Evolutionary conservation across 2,888 invertebrate genomes (phyloP).

Genomic region (Ferrisia virgata): DNA sequence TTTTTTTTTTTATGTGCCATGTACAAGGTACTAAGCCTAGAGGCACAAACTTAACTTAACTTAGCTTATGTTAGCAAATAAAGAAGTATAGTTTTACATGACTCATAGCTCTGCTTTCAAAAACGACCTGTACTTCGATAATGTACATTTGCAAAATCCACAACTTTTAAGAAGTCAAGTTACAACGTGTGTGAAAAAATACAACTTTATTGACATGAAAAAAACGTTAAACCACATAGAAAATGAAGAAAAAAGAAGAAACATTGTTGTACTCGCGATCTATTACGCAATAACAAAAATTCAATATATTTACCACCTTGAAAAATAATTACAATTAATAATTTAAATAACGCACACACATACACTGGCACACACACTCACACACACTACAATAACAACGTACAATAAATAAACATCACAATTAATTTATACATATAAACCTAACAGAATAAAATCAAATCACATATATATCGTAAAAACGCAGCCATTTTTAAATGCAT

Average conservation of each 20-base stretch:
- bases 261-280: neutral
- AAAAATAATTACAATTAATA: neutral
- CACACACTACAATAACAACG: neutral
- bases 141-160: too few species aligned
- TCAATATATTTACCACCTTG: neutral
- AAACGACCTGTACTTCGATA: too few species aligned
- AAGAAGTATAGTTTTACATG: too few species aligned
- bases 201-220: slow-evolving; percentile 32
- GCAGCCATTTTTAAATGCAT: slow-evolving; percentile 10
- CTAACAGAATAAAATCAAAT: slow-evolving; percentile 15
- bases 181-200: neutral
- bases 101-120: too few species aligned
- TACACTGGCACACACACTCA: neutral
- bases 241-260: neutral
- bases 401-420: slow-evolving; percentile 36
- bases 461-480: slow-evolving; percentile 18
- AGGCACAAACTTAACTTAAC: too few species aligned
- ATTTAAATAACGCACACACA: slow-evolving; percentile 21
- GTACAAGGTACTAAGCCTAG: too few species aligned
- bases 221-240: slow-evolving; percentile 24
- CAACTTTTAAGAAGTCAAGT: neutral
- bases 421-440: neutral
- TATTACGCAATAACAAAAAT: neutral
- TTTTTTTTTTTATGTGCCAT: too few species aligned
- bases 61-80: too few species aligned